A percentile compares a stretch with the other conserved stretches of the same genome.
Evolutionary conservation across 2,113 vertebrate genomes (phyloP).

Genomic region (Toxotes jaculatrix): DNA sequence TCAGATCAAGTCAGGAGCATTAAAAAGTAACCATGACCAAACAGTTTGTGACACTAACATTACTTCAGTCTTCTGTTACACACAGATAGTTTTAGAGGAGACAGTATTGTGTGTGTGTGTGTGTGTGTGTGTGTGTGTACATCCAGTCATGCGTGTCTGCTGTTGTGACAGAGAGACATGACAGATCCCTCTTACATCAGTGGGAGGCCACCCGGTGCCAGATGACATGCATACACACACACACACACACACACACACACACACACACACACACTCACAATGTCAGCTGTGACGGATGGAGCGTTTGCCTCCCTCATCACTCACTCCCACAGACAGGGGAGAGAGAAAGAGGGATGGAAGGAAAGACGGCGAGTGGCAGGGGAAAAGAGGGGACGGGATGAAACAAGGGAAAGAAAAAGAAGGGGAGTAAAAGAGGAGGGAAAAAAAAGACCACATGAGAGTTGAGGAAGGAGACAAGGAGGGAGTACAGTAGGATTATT

Average conservation of each 20-base stretch:
- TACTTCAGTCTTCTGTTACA: background rate
- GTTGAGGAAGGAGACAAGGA: background rate
- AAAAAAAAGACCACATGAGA: background rate
- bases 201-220: conserved; percentile 68
- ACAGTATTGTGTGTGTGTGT: background rate
- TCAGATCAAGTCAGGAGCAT: background rate
- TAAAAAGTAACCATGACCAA: background rate
- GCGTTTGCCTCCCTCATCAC: conserved; percentile 52
- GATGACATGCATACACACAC: conserved; percentile 52
- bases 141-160: conserved; percentile 63
- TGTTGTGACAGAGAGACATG: conserved; percentile 79
- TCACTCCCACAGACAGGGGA: conserved; percentile 53
- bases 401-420: background rate
- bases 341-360: conserved; percentile 15
- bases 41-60: background rate
- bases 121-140: conserved; percentile 19
- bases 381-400: background rate
- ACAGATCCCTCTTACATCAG: conserved; percentile 70
- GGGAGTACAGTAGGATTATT: conserved; percentile 14
- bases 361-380: background rate
- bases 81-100: conserved; percentile 5
- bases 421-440: background rate
- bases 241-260: conserved; percentile 40
- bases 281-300: conserved; percentile 69
- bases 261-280: conserved; percentile 34